Evolutionary conservation across 2,888 invertebrate species (phyloP).

Genomic region (Cephonodes hylas): DNA sequence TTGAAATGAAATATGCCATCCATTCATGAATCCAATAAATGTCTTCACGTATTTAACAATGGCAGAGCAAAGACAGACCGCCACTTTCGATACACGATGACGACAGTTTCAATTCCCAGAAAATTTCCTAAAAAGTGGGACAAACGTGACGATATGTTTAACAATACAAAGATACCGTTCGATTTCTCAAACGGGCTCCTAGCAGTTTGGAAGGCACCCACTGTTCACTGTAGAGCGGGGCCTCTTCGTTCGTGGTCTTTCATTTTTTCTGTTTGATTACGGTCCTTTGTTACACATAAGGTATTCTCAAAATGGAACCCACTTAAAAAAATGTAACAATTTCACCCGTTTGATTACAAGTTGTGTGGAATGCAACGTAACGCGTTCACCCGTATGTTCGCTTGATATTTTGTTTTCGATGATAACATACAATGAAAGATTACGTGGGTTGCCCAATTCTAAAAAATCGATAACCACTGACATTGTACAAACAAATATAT

Average conservation of each 20-base stretch:
- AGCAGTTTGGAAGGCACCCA: background rate
- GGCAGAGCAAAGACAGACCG: background rate
- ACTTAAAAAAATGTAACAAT: too few relatives aligned
- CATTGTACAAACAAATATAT: slow-evolving; percentile 50
- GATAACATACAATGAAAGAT: slow-evolving; percentile 21
- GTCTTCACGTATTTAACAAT: slow-evolving; percentile 8
- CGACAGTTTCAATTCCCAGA: slow-evolving; percentile 10
- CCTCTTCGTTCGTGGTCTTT: too few relatives aligned
- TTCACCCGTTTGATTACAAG: background rate
- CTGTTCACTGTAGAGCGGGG: too few relatives aligned
- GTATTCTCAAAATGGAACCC: too few relatives aligned
- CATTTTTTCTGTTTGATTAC: too few relatives aligned
- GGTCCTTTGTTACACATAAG: background rate
- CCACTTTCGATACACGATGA: slow-evolving; percentile 6
- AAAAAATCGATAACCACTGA: slow-evolving; percentile 52
- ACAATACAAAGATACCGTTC: slow-evolving; percentile 3
- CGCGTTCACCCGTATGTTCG: background rate
- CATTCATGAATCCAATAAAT: slow-evolving; percentile 3
- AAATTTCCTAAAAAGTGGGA: slow-evolving; percentile 14
- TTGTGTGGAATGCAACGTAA: background rate
- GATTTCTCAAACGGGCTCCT: background rate
- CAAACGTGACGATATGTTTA: slow-evolving; percentile 13
- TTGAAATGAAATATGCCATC: background rate
- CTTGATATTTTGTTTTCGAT: slow-evolving; percentile 11
- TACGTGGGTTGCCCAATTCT: slow-evolving; percentile 50